Conservation (phyloP, 2,888 invertebrate species). For the Alviniconcha strummeri region DNA sequence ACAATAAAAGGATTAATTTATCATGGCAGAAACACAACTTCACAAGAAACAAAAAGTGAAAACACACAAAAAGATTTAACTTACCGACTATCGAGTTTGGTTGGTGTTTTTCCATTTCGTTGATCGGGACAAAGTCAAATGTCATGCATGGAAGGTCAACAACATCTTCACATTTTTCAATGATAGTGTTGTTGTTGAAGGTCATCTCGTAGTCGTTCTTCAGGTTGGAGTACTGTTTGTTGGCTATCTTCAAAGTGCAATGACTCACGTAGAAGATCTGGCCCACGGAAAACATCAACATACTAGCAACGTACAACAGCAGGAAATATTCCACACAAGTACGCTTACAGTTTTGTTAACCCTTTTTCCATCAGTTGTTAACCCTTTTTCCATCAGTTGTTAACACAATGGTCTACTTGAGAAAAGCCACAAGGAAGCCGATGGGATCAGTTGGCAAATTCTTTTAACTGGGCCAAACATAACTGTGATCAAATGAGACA, state of each 20-base stretch:
- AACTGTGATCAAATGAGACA: too few relatives aligned
- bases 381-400: too few relatives aligned
- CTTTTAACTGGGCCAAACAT: too few relatives aligned
- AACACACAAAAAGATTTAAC: constrained; percentile 44
- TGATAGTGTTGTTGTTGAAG: constrained; percentile 82
- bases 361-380: too few relatives aligned
- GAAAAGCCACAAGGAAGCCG: neutral
- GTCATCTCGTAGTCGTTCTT: constrained; percentile 98
- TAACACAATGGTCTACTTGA: neutral
- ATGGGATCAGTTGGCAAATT: neutral
- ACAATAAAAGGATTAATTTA: too few relatives aligned
- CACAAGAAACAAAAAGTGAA: too few relatives aligned
- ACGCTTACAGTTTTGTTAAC: too few relatives aligned
- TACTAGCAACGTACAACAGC: too few relatives aligned
- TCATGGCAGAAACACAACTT: too few relatives aligned
- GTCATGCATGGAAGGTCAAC: constrained; percentile 82
- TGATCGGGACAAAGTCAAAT: constrained; percentile 86
- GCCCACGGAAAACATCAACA: constrained; percentile 37
- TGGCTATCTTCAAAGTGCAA: constrained; percentile 91
- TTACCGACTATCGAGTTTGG: constrained; percentile 84
- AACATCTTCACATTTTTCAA: constrained; percentile 75
- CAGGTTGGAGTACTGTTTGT: constrained; percentile 88
- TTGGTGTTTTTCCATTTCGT: constrained; percentile 81
- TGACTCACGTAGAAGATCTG: constrained; percentile 91
- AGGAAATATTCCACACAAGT: too few relatives aligned